phyloP scores from a whole-genome alignment of 2,888 invertebrate species.

The Euzetes globulus region DNA sequence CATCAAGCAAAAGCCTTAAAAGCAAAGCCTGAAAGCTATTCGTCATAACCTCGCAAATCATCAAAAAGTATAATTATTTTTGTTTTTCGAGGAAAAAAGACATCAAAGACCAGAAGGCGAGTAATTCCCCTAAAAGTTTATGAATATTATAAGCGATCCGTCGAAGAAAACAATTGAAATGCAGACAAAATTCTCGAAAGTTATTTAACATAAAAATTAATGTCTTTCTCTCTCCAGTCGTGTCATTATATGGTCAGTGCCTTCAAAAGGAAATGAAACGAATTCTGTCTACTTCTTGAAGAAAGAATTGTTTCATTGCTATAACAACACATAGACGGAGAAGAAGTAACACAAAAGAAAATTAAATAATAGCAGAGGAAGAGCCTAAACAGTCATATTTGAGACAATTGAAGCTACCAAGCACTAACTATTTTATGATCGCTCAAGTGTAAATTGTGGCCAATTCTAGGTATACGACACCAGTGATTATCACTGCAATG shows the following conservation, averaged over 20 bases:
- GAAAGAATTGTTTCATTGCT: not conserved
- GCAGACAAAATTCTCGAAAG: not conserved
- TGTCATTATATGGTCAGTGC: constrained; percentile 23
- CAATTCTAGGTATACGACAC: not conserved
- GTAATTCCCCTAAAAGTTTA: not conserved
- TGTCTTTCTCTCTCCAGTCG: not conserved
- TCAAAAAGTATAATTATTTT: too few species aligned
- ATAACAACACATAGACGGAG: not conserved
- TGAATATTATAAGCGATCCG: not conserved
- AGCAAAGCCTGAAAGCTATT: too few species aligned
- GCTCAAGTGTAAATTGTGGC: not conserved
- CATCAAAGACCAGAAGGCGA: too few species aligned
- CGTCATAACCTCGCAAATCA: too few species aligned
- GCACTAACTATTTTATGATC: not conserved
- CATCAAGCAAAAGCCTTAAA: too few species aligned
- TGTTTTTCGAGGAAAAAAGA: too few species aligned
- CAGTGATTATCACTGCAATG: not conserved
- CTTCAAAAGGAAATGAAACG: constrained; percentile 8
- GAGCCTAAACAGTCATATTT: not conserved
- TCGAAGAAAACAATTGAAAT: not conserved
- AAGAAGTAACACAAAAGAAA: constrained; percentile 3
- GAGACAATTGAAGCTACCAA: not conserved
- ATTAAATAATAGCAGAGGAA: constrained; percentile 7
- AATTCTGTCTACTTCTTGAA: not conserved
- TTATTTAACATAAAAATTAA: not conserved